Evolutionary conservation across 2,113 vertebrate species (phyloP).

Genomic region (Eptesicus fuscus): DNA sequence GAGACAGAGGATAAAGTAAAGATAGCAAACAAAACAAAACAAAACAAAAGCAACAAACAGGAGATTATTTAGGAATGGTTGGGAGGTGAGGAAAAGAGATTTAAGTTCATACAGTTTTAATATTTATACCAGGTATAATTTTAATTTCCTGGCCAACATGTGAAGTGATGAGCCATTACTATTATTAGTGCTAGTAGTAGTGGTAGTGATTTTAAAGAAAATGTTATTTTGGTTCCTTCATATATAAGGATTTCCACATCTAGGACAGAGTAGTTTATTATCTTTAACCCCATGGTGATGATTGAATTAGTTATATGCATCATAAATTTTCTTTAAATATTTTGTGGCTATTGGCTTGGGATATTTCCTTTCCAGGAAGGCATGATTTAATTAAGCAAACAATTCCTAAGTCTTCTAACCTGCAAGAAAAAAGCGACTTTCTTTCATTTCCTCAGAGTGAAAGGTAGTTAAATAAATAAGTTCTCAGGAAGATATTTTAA

Average conservation of each 20-base stretch:
- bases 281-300: conserved; percentile 26
- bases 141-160: background rate
- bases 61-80: background rate
- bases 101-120: background rate
- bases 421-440: conserved; percentile 50
- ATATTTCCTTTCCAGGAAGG: conserved; percentile 53
- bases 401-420: conserved; percentile 71
- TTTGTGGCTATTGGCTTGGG: conserved; percentile 69
- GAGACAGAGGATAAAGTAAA: background rate
- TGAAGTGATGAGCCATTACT: background rate
- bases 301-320: conserved; percentile 67
- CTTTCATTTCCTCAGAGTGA: conserved; percentile 61
- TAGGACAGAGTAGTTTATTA: background rate
- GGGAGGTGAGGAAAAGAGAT: background rate
- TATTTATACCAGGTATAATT: background rate
- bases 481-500: conserved; percentile 69
- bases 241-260: conserved; percentile 1
- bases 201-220: background rate
- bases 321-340: conserved; percentile 76
- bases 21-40: background rate
- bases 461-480: conserved; percentile 52
- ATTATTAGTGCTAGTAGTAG: background rate
- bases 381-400: conserved; percentile 71
- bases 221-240: conserved; percentile 28
- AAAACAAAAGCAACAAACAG: background rate